Conservation (phyloP, 2,113 vertebrate species). For the Podiceps cristatus region DNA sequence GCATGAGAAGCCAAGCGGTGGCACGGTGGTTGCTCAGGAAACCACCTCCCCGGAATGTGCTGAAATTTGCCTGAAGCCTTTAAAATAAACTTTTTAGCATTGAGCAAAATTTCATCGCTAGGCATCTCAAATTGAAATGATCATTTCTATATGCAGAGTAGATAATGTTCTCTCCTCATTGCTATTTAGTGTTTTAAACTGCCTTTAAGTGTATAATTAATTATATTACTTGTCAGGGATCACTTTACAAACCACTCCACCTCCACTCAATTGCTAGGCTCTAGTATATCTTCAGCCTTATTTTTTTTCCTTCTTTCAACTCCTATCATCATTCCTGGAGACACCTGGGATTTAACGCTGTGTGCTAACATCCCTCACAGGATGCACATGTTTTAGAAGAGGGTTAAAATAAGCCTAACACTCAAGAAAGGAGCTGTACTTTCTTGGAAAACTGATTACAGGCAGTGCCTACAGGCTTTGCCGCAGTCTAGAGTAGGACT, state of each 20-base stretch:
- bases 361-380: background rate
- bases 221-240: constrained; percentile 8
- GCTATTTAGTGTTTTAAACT: constrained; percentile 1
- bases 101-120: background rate
- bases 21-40: background rate
- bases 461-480: background rate
- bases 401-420: background rate
- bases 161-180: background rate
- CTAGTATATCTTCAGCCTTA: background rate
- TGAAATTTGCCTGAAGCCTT: background rate
- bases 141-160: background rate
- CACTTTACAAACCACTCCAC: constrained; percentile 14
- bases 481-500: rapidly evolving
- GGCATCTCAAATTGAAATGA: background rate
- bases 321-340: background rate
- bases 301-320: background rate
- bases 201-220: constrained; percentile 21
- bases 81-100: constrained; percentile 21
- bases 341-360: background rate
- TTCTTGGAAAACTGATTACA: background rate
- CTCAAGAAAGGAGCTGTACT: background rate
- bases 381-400: background rate
- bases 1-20: background rate
- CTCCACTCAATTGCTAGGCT: background rate
- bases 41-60: background rate